Evolutionary conservation across 2,797 vertebrate genomes (phyloP).

Genomic region (Thripadectes ignobilis): DNA sequence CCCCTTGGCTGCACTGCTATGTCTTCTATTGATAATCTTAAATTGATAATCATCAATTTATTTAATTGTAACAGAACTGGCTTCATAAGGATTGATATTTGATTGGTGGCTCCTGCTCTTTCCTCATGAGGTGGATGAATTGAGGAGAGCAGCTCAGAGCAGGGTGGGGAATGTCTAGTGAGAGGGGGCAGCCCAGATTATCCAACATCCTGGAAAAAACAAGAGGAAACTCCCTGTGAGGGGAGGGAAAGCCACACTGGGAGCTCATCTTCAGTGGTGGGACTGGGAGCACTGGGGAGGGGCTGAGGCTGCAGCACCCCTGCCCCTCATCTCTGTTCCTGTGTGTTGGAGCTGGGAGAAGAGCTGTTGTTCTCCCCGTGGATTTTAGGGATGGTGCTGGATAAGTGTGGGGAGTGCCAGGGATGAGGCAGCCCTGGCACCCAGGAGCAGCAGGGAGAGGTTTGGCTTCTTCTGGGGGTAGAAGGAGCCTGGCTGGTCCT

Average conservation of each 20-base stretch:
- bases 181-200: neutral
- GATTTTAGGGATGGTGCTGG: rapidly evolving
- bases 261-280: neutral
- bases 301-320: rapidly evolving
- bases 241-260: rapidly evolving
- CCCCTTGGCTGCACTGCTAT: neutral
- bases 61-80: neutral
- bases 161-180: too few species aligned
- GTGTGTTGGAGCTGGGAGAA: neutral
- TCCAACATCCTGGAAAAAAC: neutral
- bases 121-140: neutral
- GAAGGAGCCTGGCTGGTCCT: too few species aligned
- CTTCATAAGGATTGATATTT: neutral
- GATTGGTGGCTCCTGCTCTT: neutral
- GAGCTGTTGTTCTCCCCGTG: rapidly evolving
- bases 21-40: neutral
- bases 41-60: neutral
- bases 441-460: rapidly evolving
- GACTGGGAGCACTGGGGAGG: neutral
- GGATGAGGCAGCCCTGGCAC: too few species aligned
- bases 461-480: neutral
- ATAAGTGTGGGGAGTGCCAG: rapidly evolving
- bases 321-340: neutral
- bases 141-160: neutral
- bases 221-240: too few species aligned